Evolutionary conservation across 1,140 invertebrate genomes (phyloP).

Genomic region (Pseudobourletiella spinata): DNA sequence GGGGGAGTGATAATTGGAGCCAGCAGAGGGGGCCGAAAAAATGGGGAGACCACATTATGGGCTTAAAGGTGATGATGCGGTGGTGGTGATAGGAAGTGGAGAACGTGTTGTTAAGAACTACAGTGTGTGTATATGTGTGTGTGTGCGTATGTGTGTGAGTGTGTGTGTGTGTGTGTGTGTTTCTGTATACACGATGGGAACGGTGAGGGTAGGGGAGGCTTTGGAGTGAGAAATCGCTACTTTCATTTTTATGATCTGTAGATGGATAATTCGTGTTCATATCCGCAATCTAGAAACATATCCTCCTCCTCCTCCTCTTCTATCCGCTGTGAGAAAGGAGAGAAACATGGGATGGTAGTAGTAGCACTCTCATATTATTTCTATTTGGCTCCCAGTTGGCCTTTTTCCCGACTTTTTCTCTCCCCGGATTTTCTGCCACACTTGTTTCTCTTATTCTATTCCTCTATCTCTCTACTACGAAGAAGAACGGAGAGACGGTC

Average conservation of each 20-base stretch:
- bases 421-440: not conserved
- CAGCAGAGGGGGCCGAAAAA: too few relatives aligned
- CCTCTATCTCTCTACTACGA: not conserved
- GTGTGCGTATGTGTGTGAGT: too few relatives aligned
- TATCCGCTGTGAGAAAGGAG: not conserved
- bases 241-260: slow-evolving; percentile 14
- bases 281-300: not conserved
- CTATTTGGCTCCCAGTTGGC: slow-evolving; percentile 10
- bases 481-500: too few relatives aligned
- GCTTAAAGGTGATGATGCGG: too few relatives aligned
- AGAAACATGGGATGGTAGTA: not conserved
- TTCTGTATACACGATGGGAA: too few relatives aligned
- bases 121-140: too few relatives aligned
- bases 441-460: not conserved
- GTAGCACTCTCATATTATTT: not conserved
- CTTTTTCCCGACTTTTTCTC: not conserved
- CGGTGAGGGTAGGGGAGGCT: too few relatives aligned
- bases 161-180: too few relatives aligned
- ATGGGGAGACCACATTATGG: too few relatives aligned
- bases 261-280: slow-evolving; percentile 18
- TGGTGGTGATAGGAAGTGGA: too few relatives aligned
- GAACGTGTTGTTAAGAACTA: too few relatives aligned
- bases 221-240: slow-evolving; percentile 5
- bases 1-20: too few relatives aligned
- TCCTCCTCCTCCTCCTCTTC: not conserved